Conservation (phyloP, 2,888 invertebrate genomes). For the Graphium colonna region DNA sequence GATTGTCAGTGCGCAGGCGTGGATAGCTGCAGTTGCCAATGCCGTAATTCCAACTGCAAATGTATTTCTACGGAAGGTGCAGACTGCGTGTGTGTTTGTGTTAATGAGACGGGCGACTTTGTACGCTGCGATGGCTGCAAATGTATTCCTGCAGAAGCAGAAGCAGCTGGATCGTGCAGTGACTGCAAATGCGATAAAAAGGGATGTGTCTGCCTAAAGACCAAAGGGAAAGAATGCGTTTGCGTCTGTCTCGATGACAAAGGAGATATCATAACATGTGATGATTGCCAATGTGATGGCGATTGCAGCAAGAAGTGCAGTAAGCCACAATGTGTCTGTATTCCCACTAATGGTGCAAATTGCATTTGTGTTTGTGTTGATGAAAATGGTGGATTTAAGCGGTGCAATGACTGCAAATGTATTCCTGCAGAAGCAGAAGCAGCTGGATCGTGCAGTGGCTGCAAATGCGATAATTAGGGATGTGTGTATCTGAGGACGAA, state of each 20-base stretch:
- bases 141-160: slow-evolving; percentile 21
- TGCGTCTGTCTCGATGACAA: slow-evolving; percentile 35
- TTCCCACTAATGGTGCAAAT: slow-evolving; percentile 26
- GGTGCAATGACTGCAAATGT: slow-evolving; percentile 32
- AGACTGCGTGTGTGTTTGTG: slow-evolving; percentile 28
- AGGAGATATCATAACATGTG: slow-evolving; percentile 33
- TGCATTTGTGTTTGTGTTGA: slow-evolving; percentile 28
- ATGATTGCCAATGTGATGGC: slow-evolving; percentile 36
- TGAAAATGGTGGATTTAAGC: slow-evolving; percentile 27
- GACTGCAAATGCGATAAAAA: slow-evolving; percentile 36
- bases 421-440: neutral
- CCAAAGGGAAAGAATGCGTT: slow-evolving; percentile 23
- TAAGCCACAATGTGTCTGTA: slow-evolving; percentile 24
- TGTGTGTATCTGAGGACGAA: slow-evolving; percentile 37
- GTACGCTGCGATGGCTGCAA: slow-evolving; percentile 29
- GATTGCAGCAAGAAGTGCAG: slow-evolving; percentile 22
- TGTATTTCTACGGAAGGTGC: slow-evolving; percentile 28
- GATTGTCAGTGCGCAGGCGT: slow-evolving; percentile 33
- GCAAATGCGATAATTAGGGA: slow-evolving; percentile 37
- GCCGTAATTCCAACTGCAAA: slow-evolving; percentile 20
- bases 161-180: neutral
- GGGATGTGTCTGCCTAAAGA: slow-evolving; percentile 37
- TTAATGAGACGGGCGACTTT: slow-evolving; percentile 25
- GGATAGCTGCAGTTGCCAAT: slow-evolving; percentile 3
- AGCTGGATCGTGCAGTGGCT: slow-evolving; percentile 1